A percentile compares a stretch with the other conserved stretches of the same genome.
Evolutionary conservation across 2,888 invertebrate species (phyloP).

Genomic region (Ennomos erosarius): DNA sequence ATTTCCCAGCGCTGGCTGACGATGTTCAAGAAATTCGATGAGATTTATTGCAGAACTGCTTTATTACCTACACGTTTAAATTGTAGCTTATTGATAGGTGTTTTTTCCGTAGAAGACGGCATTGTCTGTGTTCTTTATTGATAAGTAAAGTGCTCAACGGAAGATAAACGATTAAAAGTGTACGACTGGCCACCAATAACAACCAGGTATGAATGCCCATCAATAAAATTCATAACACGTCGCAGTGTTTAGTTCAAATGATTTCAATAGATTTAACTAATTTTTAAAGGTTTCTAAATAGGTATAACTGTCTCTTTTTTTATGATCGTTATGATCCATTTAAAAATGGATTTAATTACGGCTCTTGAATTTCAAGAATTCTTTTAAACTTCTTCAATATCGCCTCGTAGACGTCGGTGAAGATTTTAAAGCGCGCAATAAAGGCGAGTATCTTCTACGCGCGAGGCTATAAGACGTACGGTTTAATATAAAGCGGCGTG

Average conservation of each 20-base stretch:
- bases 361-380: slow-evolving; percentile 39
- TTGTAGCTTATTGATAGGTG: neutral
- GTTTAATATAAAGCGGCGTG: slow-evolving; percentile 16
- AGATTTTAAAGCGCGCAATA: slow-evolving; percentile 55
- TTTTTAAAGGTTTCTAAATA: too few species aligned
- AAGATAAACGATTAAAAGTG: too few species aligned
- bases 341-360: slow-evolving; percentile 14
- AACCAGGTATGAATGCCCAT: too few species aligned
- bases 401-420: slow-evolving; percentile 42
- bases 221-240: too few species aligned
- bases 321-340: neutral
- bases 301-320: too few species aligned
- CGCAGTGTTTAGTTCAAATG: too few species aligned
- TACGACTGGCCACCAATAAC: too few species aligned
- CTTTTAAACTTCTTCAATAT: slow-evolving; percentile 55
- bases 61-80: slow-evolving; percentile 12
- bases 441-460: slow-evolving; percentile 25
- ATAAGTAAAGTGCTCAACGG: too few species aligned
- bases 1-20: slow-evolving; percentile 27
- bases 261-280: too few species aligned
- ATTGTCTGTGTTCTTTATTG: too few species aligned
- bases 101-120: neutral
- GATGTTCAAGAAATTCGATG: slow-evolving; percentile 27
- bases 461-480: slow-evolving; percentile 10
- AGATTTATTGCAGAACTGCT: slow-evolving; percentile 36